Percentiles rank a stretch among this genome's conserved stretches.
phyloP scores from a whole-genome alignment of 1,140 invertebrate genomes.

The Cydia pomonella region DNA sequence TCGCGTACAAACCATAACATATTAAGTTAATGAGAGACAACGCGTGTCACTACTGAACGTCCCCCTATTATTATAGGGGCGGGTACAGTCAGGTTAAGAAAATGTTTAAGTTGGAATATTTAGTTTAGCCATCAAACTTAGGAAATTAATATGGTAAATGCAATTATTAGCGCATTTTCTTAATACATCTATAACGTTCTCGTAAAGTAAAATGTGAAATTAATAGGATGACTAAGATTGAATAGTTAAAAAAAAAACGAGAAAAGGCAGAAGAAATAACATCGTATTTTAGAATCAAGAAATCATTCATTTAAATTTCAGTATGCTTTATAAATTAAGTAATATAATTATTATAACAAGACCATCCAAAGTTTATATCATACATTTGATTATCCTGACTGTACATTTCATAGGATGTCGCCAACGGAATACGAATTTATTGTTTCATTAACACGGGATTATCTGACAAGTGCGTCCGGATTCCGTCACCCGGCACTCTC shows the following conservation, averaged over 20 bases:
- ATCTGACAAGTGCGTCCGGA: conserved; percentile 53
- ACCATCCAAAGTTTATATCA: conserved; percentile 29
- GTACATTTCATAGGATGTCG: conserved; percentile 46
- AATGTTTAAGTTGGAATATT: neutral
- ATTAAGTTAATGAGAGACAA: conserved; percentile 79
- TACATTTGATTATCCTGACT: conserved; percentile 51
- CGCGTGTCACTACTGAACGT: conserved; percentile 53
- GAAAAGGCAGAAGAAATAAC: too few relatives aligned
- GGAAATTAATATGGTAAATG: too few relatives aligned
- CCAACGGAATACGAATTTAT: conserved; percentile 70
- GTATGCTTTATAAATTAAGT: too few relatives aligned
- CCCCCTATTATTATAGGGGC: conserved; percentile 17
- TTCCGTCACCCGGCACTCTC: conserved; percentile 16
- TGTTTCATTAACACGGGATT: conserved; percentile 74
- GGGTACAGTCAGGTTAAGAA: conserved; percentile 1
- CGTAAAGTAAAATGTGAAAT: too few relatives aligned
- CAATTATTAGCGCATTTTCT: too few relatives aligned
- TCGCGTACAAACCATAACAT: conserved; percentile 67
- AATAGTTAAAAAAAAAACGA: too few relatives aligned
- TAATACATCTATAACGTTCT: too few relatives aligned
- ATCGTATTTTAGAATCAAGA: too few relatives aligned
- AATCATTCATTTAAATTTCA: too few relatives aligned
- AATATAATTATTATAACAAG: too few relatives aligned
- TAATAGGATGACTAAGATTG: too few relatives aligned
- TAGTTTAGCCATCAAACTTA: neutral